Evolutionary conservation across 1,140 invertebrate genomes (phyloP), one percentile per base, ranked within the genome.

Genomic region (Hermetia illucens): DNA sequence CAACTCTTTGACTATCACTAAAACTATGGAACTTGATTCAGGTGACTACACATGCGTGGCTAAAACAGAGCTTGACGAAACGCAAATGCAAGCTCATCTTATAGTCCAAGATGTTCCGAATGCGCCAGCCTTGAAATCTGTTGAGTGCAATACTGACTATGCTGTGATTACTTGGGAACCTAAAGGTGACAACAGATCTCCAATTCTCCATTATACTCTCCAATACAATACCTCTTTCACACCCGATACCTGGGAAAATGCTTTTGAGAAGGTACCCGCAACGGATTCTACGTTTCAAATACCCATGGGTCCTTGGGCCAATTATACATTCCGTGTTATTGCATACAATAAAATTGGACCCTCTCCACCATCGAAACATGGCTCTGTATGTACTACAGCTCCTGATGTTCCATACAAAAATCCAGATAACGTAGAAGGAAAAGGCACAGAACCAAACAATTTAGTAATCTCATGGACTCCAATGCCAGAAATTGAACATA

Each of bases 61-160:
- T 2, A 71, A 68, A 29, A 98, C 94, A 2, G 74, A 80, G 4
- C 65, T 97, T 15, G 95, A 98, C 58, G 72, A 82, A 46, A 79
- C 80, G 1, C 71, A 69, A 5, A 84, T 87, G 0, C 70, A 76
- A 44, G 92, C 94, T 5, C 88, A 84, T 35, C 68, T 98, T 2
- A 90, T 76, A 39, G 93, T 98, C 4, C 91, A 96, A 71, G 93
- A 95, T 65, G 83, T 88, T 13, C 94, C 95, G 5, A 95, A 97
- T 62, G 63, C 85, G 3, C 94, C 94, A 1, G 63, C 64, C 20
- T 62, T 93, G 27, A 49, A 63, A 3, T 61, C 63, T 24, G 71
- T 89, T 4, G 58, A 61, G 2, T 93, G 92, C 57, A 62, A 72
- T 40, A 68, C 70, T 9, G 69, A 69, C 32, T 76, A 81, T 40